These are phyloP conservation scores for Vulpes ferrilata DNA, from an alignment of 2,113 vertebrate genomes.

Conservation along the genomic window DNA sequence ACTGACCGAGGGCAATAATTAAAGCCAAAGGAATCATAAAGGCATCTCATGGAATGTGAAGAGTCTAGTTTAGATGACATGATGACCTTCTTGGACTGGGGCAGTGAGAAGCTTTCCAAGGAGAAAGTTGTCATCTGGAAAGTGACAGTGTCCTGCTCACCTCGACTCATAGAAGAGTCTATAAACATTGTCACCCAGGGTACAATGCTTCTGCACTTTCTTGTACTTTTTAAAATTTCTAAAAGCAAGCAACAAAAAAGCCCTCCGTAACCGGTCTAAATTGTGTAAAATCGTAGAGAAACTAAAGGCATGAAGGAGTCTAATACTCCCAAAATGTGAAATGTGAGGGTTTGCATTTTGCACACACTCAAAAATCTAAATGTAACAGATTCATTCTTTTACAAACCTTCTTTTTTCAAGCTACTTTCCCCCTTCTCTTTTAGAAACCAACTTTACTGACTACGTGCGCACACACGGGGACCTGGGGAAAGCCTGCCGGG, in stretches of 20 bases:
- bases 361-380: not conserved
- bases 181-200: not conserved
- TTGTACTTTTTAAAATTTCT: not conserved
- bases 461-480: rapidly evolving
- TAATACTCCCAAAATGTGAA: not conserved
- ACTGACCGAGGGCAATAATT: not conserved
- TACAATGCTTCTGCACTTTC: not conserved
- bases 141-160: not conserved
- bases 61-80: not conserved
- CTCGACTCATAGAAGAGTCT: not conserved
- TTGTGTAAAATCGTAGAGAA: not conserved
- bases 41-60: not conserved
- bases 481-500: rapidly evolving
- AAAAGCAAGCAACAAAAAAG: not conserved
- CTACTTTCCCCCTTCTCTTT: not conserved
- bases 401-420: not conserved
- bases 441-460: not conserved
- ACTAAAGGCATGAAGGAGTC: not conserved
- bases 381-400: not conserved
- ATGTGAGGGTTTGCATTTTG: not conserved
- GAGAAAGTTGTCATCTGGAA: not conserved
- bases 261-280: too few relatives aligned
- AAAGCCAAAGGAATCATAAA: not conserved
- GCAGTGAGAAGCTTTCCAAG: not conserved
- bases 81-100: not conserved